Percentiles rank a stretch among this genome's conserved stretches.
Conservation (phyloP, 1,140 invertebrate genomes). For the Bombus cullumanus region DNA sequence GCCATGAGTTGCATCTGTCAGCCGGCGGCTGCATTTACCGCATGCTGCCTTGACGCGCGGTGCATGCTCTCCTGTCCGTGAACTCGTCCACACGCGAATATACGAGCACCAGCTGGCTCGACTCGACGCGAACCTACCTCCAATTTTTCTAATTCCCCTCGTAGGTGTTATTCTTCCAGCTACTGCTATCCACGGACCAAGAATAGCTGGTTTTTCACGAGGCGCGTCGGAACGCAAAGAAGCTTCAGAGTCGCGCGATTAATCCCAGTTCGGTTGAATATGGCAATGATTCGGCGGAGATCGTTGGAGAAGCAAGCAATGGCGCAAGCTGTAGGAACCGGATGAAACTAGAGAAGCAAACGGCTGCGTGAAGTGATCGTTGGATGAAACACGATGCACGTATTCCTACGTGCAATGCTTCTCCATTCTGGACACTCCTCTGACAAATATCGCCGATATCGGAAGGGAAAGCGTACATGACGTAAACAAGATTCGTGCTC, state of each 20-base stretch:
- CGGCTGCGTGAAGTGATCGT: conserved; percentile 34
- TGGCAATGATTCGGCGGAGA: not conserved
- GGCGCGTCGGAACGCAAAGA: too few relatives aligned
- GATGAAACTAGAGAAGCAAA: conserved; percentile 31
- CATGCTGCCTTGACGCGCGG: too few relatives aligned
- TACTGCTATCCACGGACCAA: too few relatives aligned
- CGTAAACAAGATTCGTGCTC: conserved; percentile 69
- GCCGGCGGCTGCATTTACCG: not conserved
- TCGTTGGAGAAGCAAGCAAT: not conserved
- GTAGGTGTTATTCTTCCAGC: too few relatives aligned
- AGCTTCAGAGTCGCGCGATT: not conserved
- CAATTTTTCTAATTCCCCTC: too few relatives aligned
- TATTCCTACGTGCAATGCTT: conserved; percentile 52
- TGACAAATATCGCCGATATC: conserved; percentile 69
- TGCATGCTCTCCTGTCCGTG: too few relatives aligned
- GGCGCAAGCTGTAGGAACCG: not conserved
- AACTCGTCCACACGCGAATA: too few relatives aligned
- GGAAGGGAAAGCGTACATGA: conserved; percentile 68
- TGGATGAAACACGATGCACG: conserved; percentile 39
- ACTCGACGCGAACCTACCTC: too few relatives aligned
- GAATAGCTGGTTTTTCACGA: too few relatives aligned
- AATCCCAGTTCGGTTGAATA: not conserved
- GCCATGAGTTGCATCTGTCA: conserved; percentile 33
- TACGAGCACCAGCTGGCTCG: too few relatives aligned
- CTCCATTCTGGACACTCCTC: conserved; percentile 55